Evolutionary conservation across 2,888 invertebrate genomes (phyloP).

Genomic region (Psococerastis gibbosa): DNA sequence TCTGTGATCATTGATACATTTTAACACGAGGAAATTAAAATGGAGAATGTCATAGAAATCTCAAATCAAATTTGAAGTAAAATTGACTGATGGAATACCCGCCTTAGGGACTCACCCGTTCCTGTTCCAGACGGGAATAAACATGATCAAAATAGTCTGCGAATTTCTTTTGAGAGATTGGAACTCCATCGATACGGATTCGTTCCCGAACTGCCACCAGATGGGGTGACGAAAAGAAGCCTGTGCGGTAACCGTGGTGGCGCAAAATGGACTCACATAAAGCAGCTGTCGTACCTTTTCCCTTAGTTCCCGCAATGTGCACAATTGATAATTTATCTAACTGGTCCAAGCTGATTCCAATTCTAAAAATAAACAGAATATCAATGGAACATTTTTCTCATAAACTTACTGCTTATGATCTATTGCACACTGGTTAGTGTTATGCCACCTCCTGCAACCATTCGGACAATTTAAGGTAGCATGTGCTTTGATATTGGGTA

Average conservation of each 20-base stretch:
- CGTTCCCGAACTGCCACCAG: conserved; percentile 80
- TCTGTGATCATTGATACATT: too few relatives aligned
- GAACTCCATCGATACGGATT: conserved; percentile 67
- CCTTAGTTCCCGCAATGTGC: conserved; percentile 94
- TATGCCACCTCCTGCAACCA: too few relatives aligned
- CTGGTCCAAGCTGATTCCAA: conserved; percentile 41
- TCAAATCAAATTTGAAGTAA: too few relatives aligned
- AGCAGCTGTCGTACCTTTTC: conserved; percentile 92
- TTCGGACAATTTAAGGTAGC: too few relatives aligned
- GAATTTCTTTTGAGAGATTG: conserved; percentile 56
- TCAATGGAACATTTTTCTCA: too few relatives aligned
- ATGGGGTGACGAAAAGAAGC: conserved; percentile 94
- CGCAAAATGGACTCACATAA: conserved; percentile 78
- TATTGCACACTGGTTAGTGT: too few relatives aligned
- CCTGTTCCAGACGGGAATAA: conserved; percentile 38
- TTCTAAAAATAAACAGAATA: too few relatives aligned
- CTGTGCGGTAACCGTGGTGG: conserved; percentile 66
- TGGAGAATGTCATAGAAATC: too few relatives aligned
- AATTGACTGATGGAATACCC: too few relatives aligned
- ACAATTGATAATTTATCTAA: conserved; percentile 65
- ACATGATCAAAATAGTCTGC: conserved; percentile 64
- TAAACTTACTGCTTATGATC: too few relatives aligned
- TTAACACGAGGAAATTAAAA: too few relatives aligned
- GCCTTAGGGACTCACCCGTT: conserved; percentile 27
- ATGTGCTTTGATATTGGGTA: too few relatives aligned